Percentiles rank a stretch among this genome's conserved stretches.
These are phyloP conservation scores for Pegoplata infirma DNA, from an alignment of 2,888 invertebrate species.

Conservation along the genomic window DNA sequence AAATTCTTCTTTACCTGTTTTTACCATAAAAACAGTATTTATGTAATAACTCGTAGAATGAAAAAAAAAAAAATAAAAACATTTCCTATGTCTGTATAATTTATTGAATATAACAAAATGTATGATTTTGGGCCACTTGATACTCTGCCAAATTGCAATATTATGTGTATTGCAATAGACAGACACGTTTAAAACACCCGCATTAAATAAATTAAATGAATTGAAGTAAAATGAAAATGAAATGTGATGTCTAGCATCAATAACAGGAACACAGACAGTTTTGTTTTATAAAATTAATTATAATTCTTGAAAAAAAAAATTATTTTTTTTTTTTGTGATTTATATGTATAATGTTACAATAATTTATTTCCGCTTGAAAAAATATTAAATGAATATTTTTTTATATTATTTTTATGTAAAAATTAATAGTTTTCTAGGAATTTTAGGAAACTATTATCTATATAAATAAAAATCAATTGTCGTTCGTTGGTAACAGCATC, in stretches of 20 bases:
- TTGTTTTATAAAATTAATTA: slow-evolving; percentile 13
- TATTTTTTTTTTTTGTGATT: background rate
- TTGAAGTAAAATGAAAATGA: too few relatives aligned
- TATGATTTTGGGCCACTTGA: slow-evolving; percentile 37
- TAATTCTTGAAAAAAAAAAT: background rate
- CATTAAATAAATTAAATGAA: slow-evolving; percentile 20
- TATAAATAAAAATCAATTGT: too few relatives aligned
- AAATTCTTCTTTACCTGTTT: too few relatives aligned
- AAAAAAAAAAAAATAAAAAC: background rate
- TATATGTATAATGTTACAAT: background rate
- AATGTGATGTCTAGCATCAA: slow-evolving; percentile 3
- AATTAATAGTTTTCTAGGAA: too few relatives aligned
- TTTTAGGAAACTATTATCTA: too few relatives aligned
- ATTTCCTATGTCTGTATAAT: background rate
- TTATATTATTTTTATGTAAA: too few relatives aligned
- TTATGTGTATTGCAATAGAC: slow-evolving; percentile 10
- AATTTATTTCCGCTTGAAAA: slow-evolving; percentile 20
- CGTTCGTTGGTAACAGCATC: too few relatives aligned
- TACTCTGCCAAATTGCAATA: slow-evolving; percentile 40
- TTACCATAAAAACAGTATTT: background rate
- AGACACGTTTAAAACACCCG: slow-evolving; percentile 40
- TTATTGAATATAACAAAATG: slow-evolving; percentile 12
- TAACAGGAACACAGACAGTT: slow-evolving; percentile 2
- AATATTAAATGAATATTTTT: background rate
- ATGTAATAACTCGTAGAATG: background rate